Base-by-base conservation (phyloP, 2,888 invertebrate species). In the Protophormia terraenovae region DNA sequence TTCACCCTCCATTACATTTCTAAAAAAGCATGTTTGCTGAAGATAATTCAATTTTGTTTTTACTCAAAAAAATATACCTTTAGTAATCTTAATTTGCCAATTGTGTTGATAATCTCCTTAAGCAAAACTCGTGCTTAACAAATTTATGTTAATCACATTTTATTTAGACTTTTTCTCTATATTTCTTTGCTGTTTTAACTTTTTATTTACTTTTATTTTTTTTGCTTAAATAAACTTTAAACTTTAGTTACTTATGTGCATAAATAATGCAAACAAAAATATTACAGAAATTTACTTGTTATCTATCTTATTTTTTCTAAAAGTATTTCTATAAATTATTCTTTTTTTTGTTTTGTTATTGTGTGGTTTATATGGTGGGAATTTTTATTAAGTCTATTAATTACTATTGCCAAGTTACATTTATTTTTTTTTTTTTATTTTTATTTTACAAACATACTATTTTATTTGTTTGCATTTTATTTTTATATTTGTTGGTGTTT, bases 301-400 rank as follows among this genome's bases (percentile, higher is more conserved):
- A 19, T 75, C 16, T 12, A 29, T 62, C 16, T 55, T 27, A 29
- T 22, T 53, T 19, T 19, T 24, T 19, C n/a, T 29, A 47, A 16
- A 16, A 32, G 41, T n/a, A n/a, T 8, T 75, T 69, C 6, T 75
- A 32, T 84, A 83, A 83, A 75, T 83, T 71, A 83, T 80, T 80
- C 71, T 80, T 76, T 22, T 66, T 55, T 72, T 64, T n/a, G n/a
- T n/a, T n/a, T n/a, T n/a, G n/a, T 69, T 12, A 71, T 38, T 10
- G n/a, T 58, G 35, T 64, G 79, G 60, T 62, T 79, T 67, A 41
- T 66, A 60, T 45, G 76, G 80, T 84, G 84, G 84, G 84, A 84
- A 84, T 60, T 84, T 80, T 77, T 80, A 80, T 77, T 55, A 66
- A 60, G 32, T 32, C 66, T 77, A 84, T 84, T 84, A 77, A 80